Base-by-base conservation (phyloP, 2,113 vertebrate species). In the Psilopogon haemacephalus region DNA sequence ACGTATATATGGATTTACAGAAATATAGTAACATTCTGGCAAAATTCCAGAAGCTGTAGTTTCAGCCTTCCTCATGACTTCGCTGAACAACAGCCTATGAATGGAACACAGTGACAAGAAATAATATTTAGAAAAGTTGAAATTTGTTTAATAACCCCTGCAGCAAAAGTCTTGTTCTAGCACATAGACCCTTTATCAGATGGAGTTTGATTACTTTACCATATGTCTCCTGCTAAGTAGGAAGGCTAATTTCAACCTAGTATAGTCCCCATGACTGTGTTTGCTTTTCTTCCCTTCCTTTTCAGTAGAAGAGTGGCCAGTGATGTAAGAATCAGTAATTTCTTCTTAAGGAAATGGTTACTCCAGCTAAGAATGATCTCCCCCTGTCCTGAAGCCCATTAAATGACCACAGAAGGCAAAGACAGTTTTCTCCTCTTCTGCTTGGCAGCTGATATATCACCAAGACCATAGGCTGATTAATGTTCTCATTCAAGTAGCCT, bases 401-500 rank as follows among this genome's bases (percentile, higher is more conserved):
- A 32, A 3, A 2, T 58, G 30, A 38, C 28, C 14, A 10, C 0
- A 11, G 50, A 73, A 81, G 44, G 37, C 55, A 86, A 70, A 59
- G 27, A 77, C 37, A 33, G 14, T 74, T 88, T 76, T 59, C 32
- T 60, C 15, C 60, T 83, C 55, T 73, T 74, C 81, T 90, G 19
- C 50, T 59, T 59, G 37, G 35, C 74, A 77, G 71, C 37, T 82
- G 84, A 71, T 88, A 10, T 6, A 81, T 85, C 58, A 37, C 52
- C 30, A 42, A 60, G 23, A 73, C 46, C 33, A 71, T 13, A 71
- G 69, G 38, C 50, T 94, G 86, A 93, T 71, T 90, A 78, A 94
- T 96, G 60, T 68, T 91, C 55, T 71, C n/a, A 38, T 67, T 92
- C 78, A 64, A 65, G 52, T 18, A 94, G 46, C 42, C 84, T 92